Evolutionary conservation across 2,797 vertebrate species (phyloP).

Genomic region (Melanotaenia pygmaea): DNA sequence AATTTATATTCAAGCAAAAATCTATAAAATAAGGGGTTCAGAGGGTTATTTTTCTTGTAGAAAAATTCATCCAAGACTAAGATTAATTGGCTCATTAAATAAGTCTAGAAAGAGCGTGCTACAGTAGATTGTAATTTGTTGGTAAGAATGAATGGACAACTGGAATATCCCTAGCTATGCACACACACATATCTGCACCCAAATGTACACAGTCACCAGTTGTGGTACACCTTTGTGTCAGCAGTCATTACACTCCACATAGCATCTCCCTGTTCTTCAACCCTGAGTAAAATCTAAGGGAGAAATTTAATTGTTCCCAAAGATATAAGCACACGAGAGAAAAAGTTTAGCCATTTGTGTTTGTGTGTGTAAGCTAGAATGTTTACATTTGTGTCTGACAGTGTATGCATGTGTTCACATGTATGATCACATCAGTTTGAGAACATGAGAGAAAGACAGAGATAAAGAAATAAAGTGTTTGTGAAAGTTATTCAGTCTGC

Average conservation of each 20-base stretch:
- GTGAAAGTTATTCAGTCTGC: conserved; percentile 54
- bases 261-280: conserved; percentile 84
- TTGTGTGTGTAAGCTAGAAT: conserved; percentile 17
- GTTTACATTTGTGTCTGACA: conserved; percentile 48
- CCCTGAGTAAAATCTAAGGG: conserved; percentile 88
- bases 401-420: conserved; percentile 22
- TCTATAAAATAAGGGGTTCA: conserved; percentile 56
- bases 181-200: conserved; percentile 43
- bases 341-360: conserved; percentile 65
- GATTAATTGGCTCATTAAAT: conserved; percentile 46
- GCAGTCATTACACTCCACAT: conserved; percentile 61
- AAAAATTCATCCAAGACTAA: conserved; percentile 53
- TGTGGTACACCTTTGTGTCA: conserved; percentile 59
- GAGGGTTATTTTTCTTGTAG: conserved; percentile 45
- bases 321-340: conserved; percentile 81
- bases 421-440: conserved; percentile 18
- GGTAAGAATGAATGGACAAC: conserved; percentile 44
- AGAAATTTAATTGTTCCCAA: conserved; percentile 82
- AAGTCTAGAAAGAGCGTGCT: conserved; percentile 22
- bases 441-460: conserved; percentile 34
- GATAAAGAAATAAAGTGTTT: conserved; percentile 43
- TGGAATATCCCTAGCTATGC: conserved; percentile 48
- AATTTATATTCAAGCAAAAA: conserved; percentile 54
- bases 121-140: conserved; percentile 36
- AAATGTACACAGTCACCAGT: conserved; percentile 65